A percentile compares a stretch with the other conserved stretches of the same genome.
Conservation (phyloP, 2,113 vertebrate species). For the Psophia crepitans region DNA sequence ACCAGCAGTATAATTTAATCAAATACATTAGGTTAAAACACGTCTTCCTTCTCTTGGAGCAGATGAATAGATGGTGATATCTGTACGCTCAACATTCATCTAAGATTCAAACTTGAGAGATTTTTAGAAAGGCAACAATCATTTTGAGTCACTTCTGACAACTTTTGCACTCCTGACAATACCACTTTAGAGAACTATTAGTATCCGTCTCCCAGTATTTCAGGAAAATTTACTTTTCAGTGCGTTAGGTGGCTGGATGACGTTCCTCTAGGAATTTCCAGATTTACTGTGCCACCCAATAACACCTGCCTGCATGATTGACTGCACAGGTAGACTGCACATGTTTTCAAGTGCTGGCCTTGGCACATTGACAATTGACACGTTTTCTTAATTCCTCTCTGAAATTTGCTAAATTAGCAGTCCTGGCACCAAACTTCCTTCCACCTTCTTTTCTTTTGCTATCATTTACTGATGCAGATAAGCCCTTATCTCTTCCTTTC, state of each 20-base stretch:
- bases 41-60: neutral
- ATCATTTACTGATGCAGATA: neutral
- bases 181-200: neutral
- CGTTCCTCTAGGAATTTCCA: neutral
- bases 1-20: neutral
- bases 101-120: neutral
- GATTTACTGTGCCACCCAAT: neutral
- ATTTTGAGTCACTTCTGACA: neutral
- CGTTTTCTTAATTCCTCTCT: neutral
- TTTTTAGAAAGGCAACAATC: neutral
- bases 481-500: neutral
- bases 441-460: neutral
- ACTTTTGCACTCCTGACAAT: neutral
- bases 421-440: neutral
- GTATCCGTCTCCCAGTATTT: neutral
- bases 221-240: neutral
- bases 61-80: neutral
- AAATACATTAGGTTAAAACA: neutral
- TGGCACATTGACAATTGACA: neutral
- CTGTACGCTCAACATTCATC: neutral
- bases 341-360: neutral
- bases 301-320: neutral
- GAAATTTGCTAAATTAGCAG: neutral
- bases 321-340: neutral
- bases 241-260: neutral